phyloP scores from a whole-genome alignment of 92 coral and sea anemone species.

The Pocillopora grandis region DNA sequence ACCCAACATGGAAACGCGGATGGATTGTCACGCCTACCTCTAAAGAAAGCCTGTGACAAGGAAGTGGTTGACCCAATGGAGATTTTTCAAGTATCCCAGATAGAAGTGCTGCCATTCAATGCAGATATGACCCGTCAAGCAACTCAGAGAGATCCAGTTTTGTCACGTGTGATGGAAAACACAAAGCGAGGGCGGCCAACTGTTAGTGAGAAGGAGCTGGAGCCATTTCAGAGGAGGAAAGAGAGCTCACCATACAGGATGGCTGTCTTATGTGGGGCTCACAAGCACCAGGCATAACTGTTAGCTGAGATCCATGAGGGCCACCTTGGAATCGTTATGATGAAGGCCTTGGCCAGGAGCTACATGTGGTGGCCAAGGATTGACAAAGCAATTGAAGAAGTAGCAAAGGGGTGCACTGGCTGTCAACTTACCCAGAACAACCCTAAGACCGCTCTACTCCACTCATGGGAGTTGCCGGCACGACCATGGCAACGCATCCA shows the following conservation, averaged over 20 bases:
- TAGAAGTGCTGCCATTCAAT: background rate
- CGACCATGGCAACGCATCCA: slow-evolving; percentile 28
- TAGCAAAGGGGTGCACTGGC: slow-evolving; percentile 24
- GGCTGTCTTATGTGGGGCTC: slow-evolving; percentile 20
- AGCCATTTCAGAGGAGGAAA: slow-evolving; percentile 34
- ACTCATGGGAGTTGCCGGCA: slow-evolving; percentile 34
- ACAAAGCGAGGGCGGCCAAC: slow-evolving; percentile 47
- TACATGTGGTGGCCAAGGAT: slow-evolving; percentile 43
- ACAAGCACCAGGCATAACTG: background rate
- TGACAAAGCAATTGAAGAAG: slow-evolving; percentile 32
- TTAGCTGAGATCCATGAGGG: slow-evolving; percentile 33
- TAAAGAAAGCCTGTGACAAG: slow-evolving; percentile 8
- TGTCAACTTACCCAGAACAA: slow-evolving; percentile 32
- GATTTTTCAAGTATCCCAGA: slow-evolving; percentile 3
- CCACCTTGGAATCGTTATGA: slow-evolving; percentile 31
- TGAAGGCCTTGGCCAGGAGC: slow-evolving; percentile 38
- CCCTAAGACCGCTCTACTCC: slow-evolving; percentile 12
- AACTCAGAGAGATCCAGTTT: slow-evolving; percentile 49
- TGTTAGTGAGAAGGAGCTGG: slow-evolving; percentile 31
- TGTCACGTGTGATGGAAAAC: slow-evolving; percentile 40
- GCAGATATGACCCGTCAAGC: slow-evolving; percentile 33
- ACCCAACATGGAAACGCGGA: slow-evolving; percentile 51
- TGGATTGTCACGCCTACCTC: slow-evolving; percentile 46
- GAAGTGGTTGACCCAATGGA: slow-evolving; percentile 9
- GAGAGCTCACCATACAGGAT: slow-evolving; percentile 21